Percentiles rank a stretch among this genome's conserved stretches.
Conservation (phyloP, 1,140 invertebrate species). For the Sweltsa coloradensis region DNA sequence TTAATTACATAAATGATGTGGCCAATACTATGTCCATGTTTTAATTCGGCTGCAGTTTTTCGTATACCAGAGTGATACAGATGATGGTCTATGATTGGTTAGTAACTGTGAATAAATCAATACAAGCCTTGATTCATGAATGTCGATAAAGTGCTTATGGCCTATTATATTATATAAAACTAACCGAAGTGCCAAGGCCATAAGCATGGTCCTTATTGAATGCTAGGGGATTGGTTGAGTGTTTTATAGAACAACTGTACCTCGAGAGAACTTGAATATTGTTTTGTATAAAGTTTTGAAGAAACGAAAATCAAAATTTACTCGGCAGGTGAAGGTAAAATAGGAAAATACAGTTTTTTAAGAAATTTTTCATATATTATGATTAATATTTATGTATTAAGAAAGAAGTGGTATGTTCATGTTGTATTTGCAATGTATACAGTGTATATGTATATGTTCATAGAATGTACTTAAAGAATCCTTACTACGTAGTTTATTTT, state of each 20-base stretch:
- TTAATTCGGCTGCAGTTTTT: too few relatives aligned
- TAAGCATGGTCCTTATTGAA: background rate
- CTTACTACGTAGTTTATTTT: background rate
- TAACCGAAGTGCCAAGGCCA: conserved; percentile 6
- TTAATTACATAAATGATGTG: too few relatives aligned
- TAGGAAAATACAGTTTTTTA: conserved; percentile 1
- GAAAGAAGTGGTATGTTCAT: conserved; percentile 11
- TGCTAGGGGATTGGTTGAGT: background rate
- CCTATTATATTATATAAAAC: conserved; percentile 6
- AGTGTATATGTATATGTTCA: conserved; percentile 10
- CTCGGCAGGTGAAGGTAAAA: conserved; percentile 9
- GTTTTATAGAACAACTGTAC: background rate
- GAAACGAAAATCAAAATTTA: conserved; percentile 11
- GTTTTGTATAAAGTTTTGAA: background rate
- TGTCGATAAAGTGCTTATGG: background rate
- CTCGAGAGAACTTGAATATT: conserved; percentile 2
- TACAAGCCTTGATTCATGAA: too few relatives aligned
- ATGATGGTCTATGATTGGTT: too few relatives aligned
- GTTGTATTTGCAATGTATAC: conserved; percentile 10
- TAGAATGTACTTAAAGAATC: background rate
- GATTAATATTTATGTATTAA: conserved; percentile 10
- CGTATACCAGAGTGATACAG: too few relatives aligned
- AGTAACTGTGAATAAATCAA: too few relatives aligned
- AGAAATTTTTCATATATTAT: conserved; percentile 9
- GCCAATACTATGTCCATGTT: too few relatives aligned